Evolutionary conservation across 2,113 vertebrate species (phyloP).

Genomic region (Phalacrocorax aristotelis): DNA sequence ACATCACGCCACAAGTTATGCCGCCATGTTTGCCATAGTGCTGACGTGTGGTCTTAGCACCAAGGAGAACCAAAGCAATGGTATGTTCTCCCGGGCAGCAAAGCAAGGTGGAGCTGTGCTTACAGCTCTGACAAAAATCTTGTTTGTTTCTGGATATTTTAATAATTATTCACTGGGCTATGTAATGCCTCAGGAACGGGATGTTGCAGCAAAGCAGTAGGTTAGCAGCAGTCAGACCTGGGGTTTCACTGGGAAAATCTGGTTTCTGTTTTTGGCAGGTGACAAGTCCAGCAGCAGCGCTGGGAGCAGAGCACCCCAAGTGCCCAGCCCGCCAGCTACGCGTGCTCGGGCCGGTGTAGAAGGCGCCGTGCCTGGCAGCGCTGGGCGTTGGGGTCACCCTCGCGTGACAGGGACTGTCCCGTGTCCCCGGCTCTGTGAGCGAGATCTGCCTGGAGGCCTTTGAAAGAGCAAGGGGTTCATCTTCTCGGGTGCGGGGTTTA

Average conservation of each 20-base stretch:
- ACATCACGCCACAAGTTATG: fast-evolving
- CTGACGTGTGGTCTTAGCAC: fast-evolving
- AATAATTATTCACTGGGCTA: neutral
- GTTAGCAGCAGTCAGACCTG: neutral
- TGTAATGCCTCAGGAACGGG: neutral
- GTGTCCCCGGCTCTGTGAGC: fast-evolving
- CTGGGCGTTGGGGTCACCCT: neutral
- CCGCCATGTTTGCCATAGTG: neutral
- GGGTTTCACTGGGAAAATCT: neutral
- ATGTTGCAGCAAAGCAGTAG: neutral
- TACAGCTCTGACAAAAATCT: neutral
- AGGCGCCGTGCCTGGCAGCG: fast-evolving
- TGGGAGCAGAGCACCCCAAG: neutral
- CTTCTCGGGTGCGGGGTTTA: neutral
- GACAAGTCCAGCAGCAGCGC: neutral
- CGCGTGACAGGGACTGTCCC: fast-evolving
- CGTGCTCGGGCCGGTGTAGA: fast-evolving
- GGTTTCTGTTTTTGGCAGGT: neutral
- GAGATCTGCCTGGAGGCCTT: neutral
- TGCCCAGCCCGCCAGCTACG: neutral
- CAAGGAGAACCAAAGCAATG: neutral
- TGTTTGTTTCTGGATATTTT: neutral
- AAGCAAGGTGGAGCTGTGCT: neutral
- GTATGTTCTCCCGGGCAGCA: neutral
- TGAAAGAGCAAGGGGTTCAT: neutral